Evolutionary conservation across 2,113 vertebrate species (phyloP).

Genomic region (Oreochromis tanganicae): DNA sequence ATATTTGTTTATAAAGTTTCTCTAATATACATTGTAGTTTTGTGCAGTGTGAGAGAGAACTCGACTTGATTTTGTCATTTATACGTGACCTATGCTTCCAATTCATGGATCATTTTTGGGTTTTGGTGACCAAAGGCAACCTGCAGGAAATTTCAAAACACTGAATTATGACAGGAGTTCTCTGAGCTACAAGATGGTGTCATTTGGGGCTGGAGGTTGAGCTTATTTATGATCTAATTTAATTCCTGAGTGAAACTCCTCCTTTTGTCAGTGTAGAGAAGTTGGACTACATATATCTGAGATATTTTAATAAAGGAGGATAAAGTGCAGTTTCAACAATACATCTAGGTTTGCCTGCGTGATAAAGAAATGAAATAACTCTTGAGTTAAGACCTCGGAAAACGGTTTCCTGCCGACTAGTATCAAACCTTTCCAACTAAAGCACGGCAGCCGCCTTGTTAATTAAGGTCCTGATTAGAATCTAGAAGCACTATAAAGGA

Average conservation of each 20-base stretch:
- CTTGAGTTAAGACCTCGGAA: background rate
- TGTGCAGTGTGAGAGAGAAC: background rate
- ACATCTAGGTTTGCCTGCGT: background rate
- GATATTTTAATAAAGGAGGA: background rate
- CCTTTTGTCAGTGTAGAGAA: background rate
- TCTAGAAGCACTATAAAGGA: background rate
- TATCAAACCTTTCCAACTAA: rapidly evolving
- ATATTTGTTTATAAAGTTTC: background rate
- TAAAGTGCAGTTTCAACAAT: background rate
- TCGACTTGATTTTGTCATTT: no score
- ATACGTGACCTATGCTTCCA: no score
- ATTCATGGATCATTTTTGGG: background rate
- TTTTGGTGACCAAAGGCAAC: background rate
- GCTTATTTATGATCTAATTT: no score
- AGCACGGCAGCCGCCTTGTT: rapidly evolving
- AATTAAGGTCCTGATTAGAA: background rate
- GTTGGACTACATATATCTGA: background rate
- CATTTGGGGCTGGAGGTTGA: background rate
- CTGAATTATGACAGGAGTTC: background rate
- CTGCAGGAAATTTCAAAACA: background rate
- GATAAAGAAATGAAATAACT: background rate
- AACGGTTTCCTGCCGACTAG: background rate
- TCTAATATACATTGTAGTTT: background rate
- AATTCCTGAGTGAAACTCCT: background rate
- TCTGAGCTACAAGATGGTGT: background rate